Conservation (phyloP, 2,797 vertebrate species). For the Eulemur albifrons region DNA sequence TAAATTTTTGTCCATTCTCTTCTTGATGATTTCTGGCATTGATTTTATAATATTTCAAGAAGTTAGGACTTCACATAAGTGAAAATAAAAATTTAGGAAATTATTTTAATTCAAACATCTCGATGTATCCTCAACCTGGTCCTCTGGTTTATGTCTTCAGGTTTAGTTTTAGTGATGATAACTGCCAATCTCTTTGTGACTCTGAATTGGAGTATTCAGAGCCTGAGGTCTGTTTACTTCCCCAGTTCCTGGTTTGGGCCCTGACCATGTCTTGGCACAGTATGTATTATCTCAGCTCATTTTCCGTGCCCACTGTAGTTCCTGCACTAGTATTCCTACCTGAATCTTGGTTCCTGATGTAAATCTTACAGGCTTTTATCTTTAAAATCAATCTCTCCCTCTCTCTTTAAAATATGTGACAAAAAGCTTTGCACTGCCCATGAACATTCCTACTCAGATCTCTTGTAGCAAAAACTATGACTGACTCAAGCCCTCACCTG, state of each 20-base stretch:
- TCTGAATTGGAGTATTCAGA: not conserved
- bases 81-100: not conserved
- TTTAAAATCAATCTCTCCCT: not conserved
- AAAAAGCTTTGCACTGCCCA: not conserved
- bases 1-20: not conserved
- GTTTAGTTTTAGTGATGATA: not conserved
- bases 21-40: not conserved
- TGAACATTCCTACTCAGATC: not conserved
- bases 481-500: no score
- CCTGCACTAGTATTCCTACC: not conserved
- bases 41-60: not conserved
- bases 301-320: fast-evolving
- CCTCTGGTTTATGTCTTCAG: not conserved
- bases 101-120: not conserved
- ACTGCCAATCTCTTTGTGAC: not conserved
- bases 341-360: not conserved
- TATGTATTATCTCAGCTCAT: no score
- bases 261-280: no score
- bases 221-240: not conserved
- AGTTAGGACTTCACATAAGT: not conserved
- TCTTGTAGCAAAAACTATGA: not conserved
- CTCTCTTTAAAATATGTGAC: not conserved
- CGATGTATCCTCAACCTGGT: not conserved
- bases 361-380: not conserved
- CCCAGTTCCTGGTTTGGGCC: not conserved